Conservation (phyloP, 1,140 invertebrate species). For the Trypoxylus dichotomus region DNA sequence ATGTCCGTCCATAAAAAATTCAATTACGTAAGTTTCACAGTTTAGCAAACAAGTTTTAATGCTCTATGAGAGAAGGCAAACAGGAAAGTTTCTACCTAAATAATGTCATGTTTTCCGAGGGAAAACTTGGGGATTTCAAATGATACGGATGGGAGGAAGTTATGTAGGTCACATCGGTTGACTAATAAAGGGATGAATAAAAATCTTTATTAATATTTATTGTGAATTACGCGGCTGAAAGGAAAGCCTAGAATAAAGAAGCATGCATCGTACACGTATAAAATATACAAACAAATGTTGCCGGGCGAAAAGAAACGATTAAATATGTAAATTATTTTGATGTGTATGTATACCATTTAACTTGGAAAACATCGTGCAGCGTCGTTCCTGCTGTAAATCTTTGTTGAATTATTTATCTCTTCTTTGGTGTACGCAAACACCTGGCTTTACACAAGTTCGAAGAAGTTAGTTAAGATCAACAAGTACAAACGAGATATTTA, state of each 20-base stretch:
- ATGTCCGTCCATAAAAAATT: not conserved
- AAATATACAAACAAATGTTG: no score
- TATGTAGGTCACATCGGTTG: not conserved
- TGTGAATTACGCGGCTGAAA: not conserved
- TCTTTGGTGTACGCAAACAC: no score
- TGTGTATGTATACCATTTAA: no score
- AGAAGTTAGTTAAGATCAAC: no score
- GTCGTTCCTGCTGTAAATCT: no score
- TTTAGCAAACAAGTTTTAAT: constrained; percentile 7
- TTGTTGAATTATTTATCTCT: no score
- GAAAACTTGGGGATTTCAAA: not conserved
- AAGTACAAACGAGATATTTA: no score
- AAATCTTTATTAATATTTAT: not conserved
- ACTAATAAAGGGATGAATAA: not conserved
- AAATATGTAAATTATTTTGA: no score
- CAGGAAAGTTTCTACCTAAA: not conserved
- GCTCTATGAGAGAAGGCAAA: not conserved
- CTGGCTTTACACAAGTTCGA: no score
- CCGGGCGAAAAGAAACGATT: no score
- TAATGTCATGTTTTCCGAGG: not conserved
- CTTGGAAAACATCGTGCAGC: no score
- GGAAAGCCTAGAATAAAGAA: not conserved
- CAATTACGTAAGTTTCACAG: not conserved
- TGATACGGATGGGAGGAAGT: not conserved
- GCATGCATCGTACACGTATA: not conserved